Percentiles rank a stretch among this genome's conserved stretches.
These are phyloP conservation scores for Megalops cyprinoides DNA, from an alignment of 2,797 vertebrate genomes.

Conservation along the genomic window DNA sequence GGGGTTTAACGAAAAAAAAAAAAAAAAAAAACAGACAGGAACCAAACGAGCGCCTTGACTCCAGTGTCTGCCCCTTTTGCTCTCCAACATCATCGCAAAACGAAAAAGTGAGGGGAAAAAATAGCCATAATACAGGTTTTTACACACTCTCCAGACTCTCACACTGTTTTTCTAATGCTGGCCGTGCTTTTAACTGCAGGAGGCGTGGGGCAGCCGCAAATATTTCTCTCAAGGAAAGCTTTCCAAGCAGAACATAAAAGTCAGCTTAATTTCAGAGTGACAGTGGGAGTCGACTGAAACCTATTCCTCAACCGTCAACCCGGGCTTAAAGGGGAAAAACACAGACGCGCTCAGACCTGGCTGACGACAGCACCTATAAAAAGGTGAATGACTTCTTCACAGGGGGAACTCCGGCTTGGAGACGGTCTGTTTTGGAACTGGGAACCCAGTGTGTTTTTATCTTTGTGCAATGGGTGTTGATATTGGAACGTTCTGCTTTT, in stretches of 20 bases:
- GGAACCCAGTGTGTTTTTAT: slow-evolving; percentile 37
- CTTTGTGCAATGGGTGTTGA: slow-evolving; percentile 48
- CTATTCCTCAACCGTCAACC: slow-evolving; percentile 48
- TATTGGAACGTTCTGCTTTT: slow-evolving; percentile 46
- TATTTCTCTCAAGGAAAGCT: slow-evolving; percentile 68
- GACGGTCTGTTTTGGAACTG: slow-evolving; percentile 28
- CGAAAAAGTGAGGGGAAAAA: slow-evolving; percentile 52
- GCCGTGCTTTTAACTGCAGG: slow-evolving; percentile 71
- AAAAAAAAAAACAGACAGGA: slow-evolving; percentile 53
- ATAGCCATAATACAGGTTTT: slow-evolving; percentile 62
- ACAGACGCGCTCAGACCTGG: slow-evolving; percentile 35
- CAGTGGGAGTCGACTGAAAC: slow-evolving; percentile 60
- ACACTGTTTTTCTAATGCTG: slow-evolving; percentile 68
- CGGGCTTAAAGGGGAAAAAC: slow-evolving; percentile 34
- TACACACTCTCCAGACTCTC: slow-evolving; percentile 71
- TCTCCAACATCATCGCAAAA: slow-evolving; percentile 55
- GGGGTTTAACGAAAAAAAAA: slow-evolving; percentile 53
- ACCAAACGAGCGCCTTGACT: slow-evolving; percentile 61
- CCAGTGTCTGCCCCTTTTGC: slow-evolving; percentile 54
- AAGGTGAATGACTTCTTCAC: slow-evolving; percentile 40
- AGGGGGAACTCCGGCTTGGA: slow-evolving; percentile 28
- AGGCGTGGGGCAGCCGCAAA: slow-evolving; percentile 68
- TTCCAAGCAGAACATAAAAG: slow-evolving; percentile 69
- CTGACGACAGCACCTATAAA: slow-evolving; percentile 38
- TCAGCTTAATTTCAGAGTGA: slow-evolving; percentile 63